Evolutionary conservation across 2,113 vertebrate species (phyloP).

Genomic region (Calyptomena viridis): DNA sequence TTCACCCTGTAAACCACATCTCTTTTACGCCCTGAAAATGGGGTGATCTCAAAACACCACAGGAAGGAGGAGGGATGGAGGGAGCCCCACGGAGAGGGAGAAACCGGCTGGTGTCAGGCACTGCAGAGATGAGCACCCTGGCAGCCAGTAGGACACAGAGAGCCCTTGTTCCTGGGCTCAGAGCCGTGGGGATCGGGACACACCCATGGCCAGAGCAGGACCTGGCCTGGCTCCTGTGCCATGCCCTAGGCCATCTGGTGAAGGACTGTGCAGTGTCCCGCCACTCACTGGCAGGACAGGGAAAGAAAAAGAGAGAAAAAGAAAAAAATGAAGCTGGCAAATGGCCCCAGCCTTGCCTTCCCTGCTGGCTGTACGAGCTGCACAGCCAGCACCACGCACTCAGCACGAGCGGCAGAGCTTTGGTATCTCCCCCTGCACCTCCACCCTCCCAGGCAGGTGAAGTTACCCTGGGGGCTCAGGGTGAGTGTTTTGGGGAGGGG

Average conservation of each 20-base stretch:
- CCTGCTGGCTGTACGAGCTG: not conserved
- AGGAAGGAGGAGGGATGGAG: not conserved
- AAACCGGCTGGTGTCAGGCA: not conserved
- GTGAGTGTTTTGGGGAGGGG: not conserved
- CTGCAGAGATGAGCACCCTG: not conserved
- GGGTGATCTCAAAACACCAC: not conserved
- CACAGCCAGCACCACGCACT: not conserved
- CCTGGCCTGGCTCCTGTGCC: not conserved
- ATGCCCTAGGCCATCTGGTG: fast-evolving
- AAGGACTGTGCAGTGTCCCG: fast-evolving
- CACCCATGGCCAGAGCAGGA: not conserved
- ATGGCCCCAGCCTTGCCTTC: not conserved
- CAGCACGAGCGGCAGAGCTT: not conserved
- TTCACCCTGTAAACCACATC: fast-evolving
- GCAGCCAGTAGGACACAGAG: not conserved
- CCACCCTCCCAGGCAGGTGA: not conserved
- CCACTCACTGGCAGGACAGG: not conserved
- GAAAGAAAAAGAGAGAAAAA: not conserved
- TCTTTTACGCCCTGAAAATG: fast-evolving
- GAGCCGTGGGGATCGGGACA: not conserved
- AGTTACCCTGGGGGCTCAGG: not conserved
- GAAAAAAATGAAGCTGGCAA: not conserved
- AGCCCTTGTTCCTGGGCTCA: constrained; percentile 25
- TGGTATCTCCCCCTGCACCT: not conserved
- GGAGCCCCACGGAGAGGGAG: not conserved